phyloP scores from a whole-genome alignment of 2,797 vertebrate genomes.

The Paguma larvata region DNA sequence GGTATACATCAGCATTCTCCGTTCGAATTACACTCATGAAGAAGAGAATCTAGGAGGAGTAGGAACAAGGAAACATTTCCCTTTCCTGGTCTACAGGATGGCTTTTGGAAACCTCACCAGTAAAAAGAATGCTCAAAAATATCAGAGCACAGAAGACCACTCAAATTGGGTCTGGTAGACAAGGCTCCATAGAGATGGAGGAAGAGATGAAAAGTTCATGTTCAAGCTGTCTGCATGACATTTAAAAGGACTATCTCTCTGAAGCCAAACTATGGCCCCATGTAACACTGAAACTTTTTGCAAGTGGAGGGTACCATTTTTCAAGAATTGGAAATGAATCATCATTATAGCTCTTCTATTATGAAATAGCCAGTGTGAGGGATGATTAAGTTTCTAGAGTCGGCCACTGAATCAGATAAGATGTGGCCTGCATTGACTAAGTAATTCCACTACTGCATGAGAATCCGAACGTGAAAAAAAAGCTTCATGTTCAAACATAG shows the following conservation, averaged over 20 bases:
- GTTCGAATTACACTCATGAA: neutral
- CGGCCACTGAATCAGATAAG: constrained; percentile 54
- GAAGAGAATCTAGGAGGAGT: neutral
- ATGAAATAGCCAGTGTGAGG: neutral
- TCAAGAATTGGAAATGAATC: constrained; percentile 29
- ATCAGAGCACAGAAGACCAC: neutral
- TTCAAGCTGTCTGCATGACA: neutral
- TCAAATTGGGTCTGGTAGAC: neutral
- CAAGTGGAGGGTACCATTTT: neutral
- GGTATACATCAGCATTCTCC: neutral
- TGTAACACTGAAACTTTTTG: neutral
- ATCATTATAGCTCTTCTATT: neutral
- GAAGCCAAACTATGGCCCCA: neutral
- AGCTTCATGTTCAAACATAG: neutral
- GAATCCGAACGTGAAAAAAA: constrained; percentile 17
- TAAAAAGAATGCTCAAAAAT: neutral
- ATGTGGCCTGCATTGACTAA: neutral
- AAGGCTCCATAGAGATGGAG: neutral
- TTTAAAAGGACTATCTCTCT: neutral
- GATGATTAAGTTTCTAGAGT: constrained; percentile 39
- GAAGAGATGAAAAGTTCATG: neutral
- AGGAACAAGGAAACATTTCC: neutral
- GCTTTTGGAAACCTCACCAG: neutral
- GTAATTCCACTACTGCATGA: constrained; percentile 17
- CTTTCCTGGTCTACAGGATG: neutral